phyloP scores from a whole-genome alignment of 2,888 invertebrate genomes.

The Patella depressa region DNA sequence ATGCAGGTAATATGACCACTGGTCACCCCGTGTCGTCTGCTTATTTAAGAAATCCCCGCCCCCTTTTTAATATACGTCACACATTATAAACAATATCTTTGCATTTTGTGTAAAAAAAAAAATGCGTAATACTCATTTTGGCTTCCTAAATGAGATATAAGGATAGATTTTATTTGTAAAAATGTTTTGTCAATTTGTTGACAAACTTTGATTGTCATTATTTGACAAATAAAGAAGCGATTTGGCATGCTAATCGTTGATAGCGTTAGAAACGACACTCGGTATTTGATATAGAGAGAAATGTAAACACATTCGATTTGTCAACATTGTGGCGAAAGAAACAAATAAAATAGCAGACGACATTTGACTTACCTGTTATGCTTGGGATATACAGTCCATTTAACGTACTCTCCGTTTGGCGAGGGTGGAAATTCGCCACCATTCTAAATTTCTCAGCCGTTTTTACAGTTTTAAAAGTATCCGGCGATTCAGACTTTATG shows the following conservation, averaged over 20 bases:
- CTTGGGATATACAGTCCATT: conserved; percentile 47
- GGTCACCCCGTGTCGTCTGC: conserved; percentile 2
- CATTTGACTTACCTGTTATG: conserved; percentile 42
- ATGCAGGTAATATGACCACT: neutral
- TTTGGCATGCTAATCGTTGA: neutral
- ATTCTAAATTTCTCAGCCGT: conserved; percentile 32
- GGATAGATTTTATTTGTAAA: no score
- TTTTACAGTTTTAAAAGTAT: conserved; percentile 25
- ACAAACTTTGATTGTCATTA: no score
- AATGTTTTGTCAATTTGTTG: no score
- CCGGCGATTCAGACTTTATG: conserved; percentile 7
- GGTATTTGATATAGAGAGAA: neutral
- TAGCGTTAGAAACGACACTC: neutral
- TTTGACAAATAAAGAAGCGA: no score
- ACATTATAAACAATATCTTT: neutral
- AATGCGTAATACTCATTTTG: no score
- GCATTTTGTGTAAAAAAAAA: no score
- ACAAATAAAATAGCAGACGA: conserved; percentile 12
- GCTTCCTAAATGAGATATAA: no score
- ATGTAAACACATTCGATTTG: conserved; percentile 3
- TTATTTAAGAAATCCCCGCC: neutral
- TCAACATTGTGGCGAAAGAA: conserved; percentile 19
- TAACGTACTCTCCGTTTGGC: conserved; percentile 44
- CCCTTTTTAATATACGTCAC: neutral
- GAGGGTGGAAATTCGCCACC: conserved; percentile 38